Percentiles rank a stretch among this genome's conserved stretches.
phyloP scores from a whole-genome alignment of 2,888 invertebrate genomes.

The Cataglyphis albicans region DNA sequence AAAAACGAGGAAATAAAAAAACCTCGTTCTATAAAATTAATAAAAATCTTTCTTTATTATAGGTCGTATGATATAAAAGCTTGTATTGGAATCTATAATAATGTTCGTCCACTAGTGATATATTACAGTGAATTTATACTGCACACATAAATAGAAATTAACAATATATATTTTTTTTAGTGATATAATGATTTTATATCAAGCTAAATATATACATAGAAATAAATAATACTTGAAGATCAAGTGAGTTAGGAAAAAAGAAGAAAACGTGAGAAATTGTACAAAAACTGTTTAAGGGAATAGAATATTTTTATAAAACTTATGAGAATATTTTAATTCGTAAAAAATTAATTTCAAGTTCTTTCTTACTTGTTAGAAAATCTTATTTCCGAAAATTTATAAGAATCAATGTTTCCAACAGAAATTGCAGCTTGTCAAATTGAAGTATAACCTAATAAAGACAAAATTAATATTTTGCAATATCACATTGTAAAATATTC shows the following conservation, averaged over 20 bases:
- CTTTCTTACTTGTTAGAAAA: not conserved
- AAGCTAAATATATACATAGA: not conserved
- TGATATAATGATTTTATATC: not conserved
- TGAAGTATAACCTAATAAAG: slow-evolving; percentile 4
- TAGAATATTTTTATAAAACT: not conserved
- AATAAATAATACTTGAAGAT: not conserved
- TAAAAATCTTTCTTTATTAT: not conserved
- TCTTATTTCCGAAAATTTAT: not conserved
- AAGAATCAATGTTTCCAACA: slow-evolving; percentile 10
- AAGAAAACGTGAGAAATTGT: not conserved
- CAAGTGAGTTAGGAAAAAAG: not conserved
- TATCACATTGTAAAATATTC: not conserved
- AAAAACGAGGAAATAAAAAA: not conserved
- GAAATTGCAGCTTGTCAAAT: not conserved
- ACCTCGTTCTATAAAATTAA: not conserved
- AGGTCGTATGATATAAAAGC: not conserved
- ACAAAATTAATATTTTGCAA: too few relatives aligned
- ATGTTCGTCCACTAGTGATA: not conserved
- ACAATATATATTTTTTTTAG: not conserved
- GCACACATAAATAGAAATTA: not conserved
- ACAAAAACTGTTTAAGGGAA: not conserved
- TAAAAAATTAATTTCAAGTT: not conserved
- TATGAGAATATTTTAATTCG: not conserved
- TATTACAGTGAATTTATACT: not conserved
- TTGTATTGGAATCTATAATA: not conserved